phyloP scores from a whole-genome alignment of 2,113 vertebrate genomes.

The Myrmecobius fasciatus region DNA sequence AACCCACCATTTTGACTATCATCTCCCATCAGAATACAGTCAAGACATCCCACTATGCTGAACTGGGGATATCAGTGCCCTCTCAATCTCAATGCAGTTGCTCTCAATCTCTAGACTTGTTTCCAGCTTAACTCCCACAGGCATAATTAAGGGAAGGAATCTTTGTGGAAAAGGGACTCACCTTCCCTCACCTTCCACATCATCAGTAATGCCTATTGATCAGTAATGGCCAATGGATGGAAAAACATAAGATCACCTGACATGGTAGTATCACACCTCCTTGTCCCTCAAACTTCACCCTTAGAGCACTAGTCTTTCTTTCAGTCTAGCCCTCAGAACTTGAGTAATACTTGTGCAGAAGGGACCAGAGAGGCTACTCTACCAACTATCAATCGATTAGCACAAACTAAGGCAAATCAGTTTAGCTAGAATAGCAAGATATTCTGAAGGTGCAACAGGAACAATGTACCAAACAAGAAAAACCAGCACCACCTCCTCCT shows the following conservation, averaged over 20 bases:
- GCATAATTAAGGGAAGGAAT: neutral
- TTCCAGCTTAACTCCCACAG: neutral
- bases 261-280: neutral
- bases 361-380: neutral
- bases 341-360: neutral
- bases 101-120: neutral
- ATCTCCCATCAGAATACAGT: neutral
- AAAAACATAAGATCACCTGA: neutral
- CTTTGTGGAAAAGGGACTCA: neutral
- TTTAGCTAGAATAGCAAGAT: neutral
- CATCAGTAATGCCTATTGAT: neutral
- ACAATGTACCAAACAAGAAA: neutral
- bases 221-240: neutral
- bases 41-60: neutral
- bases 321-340: neutral
- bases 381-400: neutral
- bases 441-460: neutral
- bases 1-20: neutral
- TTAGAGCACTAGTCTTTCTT: neutral
- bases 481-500: neutral
- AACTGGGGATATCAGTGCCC: neutral
- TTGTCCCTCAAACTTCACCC: neutral
- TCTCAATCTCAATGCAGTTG: no score
- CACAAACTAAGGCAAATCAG: neutral
- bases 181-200: neutral